Evolutionary conservation across 2,888 invertebrate species (phyloP).

Genomic region (Melipona beecheii): DNA sequence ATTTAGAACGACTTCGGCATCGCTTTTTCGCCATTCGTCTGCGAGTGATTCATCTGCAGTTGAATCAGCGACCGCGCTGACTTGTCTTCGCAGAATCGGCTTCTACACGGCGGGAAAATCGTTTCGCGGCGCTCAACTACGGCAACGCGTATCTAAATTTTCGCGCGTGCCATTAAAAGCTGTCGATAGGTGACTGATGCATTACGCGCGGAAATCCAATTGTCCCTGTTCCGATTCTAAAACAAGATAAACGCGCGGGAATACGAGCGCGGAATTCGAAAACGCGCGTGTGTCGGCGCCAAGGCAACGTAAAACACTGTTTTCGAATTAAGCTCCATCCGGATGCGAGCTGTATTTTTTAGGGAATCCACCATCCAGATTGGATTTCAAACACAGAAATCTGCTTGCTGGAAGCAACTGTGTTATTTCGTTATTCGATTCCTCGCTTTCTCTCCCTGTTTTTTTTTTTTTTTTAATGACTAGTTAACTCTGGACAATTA

Average conservation of each 20-base stretch:
- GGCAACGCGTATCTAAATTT: neutral
- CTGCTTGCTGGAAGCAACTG: neutral
- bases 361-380: neutral
- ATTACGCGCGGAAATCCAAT: conserved; percentile 24
- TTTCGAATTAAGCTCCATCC: conserved; percentile 22
- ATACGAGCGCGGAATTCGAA: conserved; percentile 17
- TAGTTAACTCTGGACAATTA: neutral
- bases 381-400: conserved; percentile 6
- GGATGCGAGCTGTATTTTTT: neutral
- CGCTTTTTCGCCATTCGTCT: neutral
- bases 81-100: neutral
- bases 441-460: too few species aligned
- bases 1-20: neutral
- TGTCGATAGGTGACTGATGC: conserved; percentile 24
- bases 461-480: neutral
- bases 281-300: conserved; percentile 4
- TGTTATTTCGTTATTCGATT: neutral
- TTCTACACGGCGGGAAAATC: neutral
- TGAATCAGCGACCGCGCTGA: neutral
- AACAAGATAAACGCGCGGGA: conserved; percentile 14
- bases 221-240: conserved; percentile 2
- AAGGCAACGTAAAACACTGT: conserved; percentile 15
- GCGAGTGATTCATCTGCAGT: neutral
- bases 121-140: neutral
- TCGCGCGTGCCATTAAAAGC: conserved; percentile 14